These are phyloP conservation scores for Alligator mississippiensis DNA, from an alignment of 2,113 vertebrate species.

Conservation along the genomic window DNA sequence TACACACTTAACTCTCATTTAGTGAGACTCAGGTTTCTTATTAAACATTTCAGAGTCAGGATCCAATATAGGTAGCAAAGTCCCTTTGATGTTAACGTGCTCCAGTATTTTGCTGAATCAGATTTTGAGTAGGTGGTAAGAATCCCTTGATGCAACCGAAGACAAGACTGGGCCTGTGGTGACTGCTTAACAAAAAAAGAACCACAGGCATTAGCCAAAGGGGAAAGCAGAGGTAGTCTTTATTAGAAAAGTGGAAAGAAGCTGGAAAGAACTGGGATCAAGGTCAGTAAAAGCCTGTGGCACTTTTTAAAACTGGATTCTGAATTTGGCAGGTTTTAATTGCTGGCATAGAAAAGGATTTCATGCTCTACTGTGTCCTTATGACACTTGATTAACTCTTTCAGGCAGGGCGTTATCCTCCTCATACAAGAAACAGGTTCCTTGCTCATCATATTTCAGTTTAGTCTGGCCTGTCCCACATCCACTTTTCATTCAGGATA, in stretches of 20 bases:
- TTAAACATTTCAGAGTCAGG: no score
- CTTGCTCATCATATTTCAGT: no score
- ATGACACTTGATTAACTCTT: not conserved
- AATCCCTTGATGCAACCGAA: not conserved
- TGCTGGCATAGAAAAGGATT: not conserved
- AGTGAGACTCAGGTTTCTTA: not conserved
- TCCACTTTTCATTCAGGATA: no score
- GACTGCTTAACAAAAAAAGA: not conserved
- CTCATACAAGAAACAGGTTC: no score
- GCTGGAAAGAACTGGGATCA: not conserved
- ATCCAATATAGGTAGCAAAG: no score
- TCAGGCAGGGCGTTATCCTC: no score
- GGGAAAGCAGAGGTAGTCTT: not conserved
- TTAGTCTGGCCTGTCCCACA: no score
- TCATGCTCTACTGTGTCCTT: not conserved
- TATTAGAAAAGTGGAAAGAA: not conserved
- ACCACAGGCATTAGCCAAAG: not conserved
- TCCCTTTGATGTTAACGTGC: not conserved
- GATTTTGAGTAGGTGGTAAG: not conserved
- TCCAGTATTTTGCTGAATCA: not conserved
- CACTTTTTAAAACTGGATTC: not conserved
- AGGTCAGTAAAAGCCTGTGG: fast-evolving
- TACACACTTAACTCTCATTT: not conserved
- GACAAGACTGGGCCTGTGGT: fast-evolving
- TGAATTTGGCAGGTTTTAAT: not conserved